Percentiles rank a stretch among this genome's conserved stretches.
These are phyloP conservation scores for Rafetus swinhoei DNA, from an alignment of 2,113 vertebrate species.

Conservation along the genomic window DNA sequence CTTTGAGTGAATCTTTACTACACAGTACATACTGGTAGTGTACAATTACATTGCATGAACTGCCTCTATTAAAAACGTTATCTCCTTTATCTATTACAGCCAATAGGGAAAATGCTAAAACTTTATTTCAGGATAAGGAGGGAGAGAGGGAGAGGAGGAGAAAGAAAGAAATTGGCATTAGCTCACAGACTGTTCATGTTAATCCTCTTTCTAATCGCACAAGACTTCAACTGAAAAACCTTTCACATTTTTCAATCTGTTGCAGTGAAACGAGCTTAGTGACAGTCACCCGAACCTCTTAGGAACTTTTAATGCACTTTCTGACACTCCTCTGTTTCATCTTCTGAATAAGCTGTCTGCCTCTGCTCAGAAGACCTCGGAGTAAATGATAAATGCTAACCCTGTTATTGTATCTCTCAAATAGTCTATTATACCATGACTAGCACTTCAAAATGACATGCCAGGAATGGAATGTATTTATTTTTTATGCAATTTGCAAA, in stretches of 20 bases:
- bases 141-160: constrained; percentile 1
- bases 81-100: neutral
- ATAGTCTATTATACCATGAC: neutral
- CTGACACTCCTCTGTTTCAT: constrained; percentile 27
- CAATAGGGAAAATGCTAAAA: neutral
- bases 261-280: constrained; percentile 11
- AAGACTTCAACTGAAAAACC: constrained; percentile 54
- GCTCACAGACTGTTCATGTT: constrained; percentile 27
- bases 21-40: neutral
- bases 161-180: constrained; percentile 19
- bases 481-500: constrained; percentile 16
- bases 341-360: neutral
- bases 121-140: neutral
- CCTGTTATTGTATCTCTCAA: neutral
- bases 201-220: constrained; percentile 60
- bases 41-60: neutral
- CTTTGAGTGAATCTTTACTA: neutral
- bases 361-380: neutral
- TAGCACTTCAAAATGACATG: neutral
- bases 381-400: constrained; percentile 1
- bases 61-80: constrained; percentile 11
- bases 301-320: constrained; percentile 39
- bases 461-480: constrained; percentile 1
- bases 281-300: constrained; percentile 21
- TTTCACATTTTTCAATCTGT: constrained; percentile 28